phyloP scores from a whole-genome alignment of 1,140 invertebrate genomes.

The Patella vulgata region DNA sequence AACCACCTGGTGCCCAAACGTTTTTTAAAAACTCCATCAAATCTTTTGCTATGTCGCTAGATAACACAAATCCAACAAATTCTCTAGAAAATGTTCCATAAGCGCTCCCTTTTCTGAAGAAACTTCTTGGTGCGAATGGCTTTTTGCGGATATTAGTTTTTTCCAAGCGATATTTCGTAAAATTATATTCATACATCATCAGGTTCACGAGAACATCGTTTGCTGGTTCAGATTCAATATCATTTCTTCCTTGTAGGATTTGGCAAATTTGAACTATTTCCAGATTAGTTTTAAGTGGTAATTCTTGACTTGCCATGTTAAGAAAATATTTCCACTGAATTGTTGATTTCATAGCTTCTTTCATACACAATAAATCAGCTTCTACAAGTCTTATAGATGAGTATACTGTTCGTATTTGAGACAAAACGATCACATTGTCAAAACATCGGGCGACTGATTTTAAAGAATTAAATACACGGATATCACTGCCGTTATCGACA shows the following conservation, averaged over 20 bases:
- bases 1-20: constrained; percentile 43
- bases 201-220: too few relatives aligned
- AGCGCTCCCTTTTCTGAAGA: constrained; percentile 26
- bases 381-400: constrained; percentile 33
- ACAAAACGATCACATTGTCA: constrained; percentile 48
- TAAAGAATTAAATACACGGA: constrained; percentile 24
- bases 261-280: constrained; percentile 45
- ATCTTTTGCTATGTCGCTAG: constrained; percentile 28
- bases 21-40: constrained; percentile 41
- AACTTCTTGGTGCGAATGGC: too few relatives aligned
- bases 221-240: constrained; percentile 3
- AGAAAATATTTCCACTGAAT: constrained; percentile 45
- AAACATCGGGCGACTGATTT: constrained; percentile 38
- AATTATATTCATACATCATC: too few relatives aligned
- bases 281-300: constrained; percentile 44
- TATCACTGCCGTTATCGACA: constrained; percentile 34
- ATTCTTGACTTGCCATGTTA: constrained; percentile 43
- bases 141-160: too few relatives aligned
- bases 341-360: constrained; percentile 24
- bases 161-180: too few relatives aligned
- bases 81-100: constrained; percentile 42
- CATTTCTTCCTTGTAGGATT: constrained; percentile 35
- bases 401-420: constrained; percentile 28
- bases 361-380: constrained; percentile 45
- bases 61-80: constrained; percentile 41